Evolutionary conservation across 2,888 invertebrate genomes (phyloP).

Genomic region (Calliopum simillimum): DNA sequence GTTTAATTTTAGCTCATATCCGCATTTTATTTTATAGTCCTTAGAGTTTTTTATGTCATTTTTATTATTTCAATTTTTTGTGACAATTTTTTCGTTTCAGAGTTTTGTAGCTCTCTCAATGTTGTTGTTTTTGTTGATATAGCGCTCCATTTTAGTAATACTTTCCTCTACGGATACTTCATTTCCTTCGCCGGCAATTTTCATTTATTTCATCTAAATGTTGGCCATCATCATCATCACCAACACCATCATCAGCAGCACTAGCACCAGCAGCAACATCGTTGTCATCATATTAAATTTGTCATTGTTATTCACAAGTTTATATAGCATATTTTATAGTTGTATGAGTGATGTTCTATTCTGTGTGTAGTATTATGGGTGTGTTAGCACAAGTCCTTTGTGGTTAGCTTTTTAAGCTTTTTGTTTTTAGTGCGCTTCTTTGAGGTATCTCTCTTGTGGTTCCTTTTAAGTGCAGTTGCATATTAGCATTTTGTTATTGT

Average conservation of each 20-base stretch:
- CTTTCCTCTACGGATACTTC: background rate
- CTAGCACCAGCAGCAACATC: no score
- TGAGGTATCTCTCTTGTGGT: no score
- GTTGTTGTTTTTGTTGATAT: background rate
- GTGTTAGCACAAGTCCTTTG: background rate
- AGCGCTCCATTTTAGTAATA: background rate
- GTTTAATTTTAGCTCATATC: background rate
- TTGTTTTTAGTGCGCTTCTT: no score
- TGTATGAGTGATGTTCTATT: background rate
- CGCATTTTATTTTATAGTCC: conserved; percentile 10
- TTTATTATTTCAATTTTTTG: background rate
- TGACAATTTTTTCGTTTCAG: background rate
- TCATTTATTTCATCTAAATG: conserved; percentile 6
- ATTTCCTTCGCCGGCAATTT: background rate
- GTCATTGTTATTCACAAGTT: conserved; percentile 21
- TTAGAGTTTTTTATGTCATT: background rate
- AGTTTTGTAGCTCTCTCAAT: background rate
- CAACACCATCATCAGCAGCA: background rate
- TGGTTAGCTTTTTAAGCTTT: background rate
- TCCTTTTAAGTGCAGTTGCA: no score
- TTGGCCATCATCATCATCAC: background rate
- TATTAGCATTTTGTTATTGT: no score
- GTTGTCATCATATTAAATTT: conserved; percentile 23
- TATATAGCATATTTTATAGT: background rate
- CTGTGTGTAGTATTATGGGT: background rate